Base-by-base conservation (phyloP, 2,113 vertebrate genomes). In the Caranx melampygus region DNA sequence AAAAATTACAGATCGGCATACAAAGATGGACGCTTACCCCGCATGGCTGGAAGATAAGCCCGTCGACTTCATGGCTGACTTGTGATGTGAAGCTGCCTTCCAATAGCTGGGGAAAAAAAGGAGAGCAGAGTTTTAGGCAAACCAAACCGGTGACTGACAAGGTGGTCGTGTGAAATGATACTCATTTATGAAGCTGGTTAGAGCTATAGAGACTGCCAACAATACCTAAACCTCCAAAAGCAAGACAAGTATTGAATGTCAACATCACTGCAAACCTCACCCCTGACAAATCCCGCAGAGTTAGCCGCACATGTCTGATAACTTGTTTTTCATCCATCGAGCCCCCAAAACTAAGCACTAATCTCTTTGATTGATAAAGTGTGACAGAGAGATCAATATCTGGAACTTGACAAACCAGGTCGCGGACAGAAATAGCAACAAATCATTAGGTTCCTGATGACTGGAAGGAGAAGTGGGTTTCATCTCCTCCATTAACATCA, bases 21-120 rank as follows among this genome's bases (percentile, higher is more conserved):
- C 55, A 68, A n/a, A 65, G 63, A 68, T 64, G 34, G 63, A 76
- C 47, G 93, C 98, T 98, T 96, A 99, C 97, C 94, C 97, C 97
- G 54, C 94, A 95, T 64, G 98, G 98, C 89, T 99, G 98, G 95
- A 99, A 99, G 95, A 99, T 98, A 62, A 99, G 95, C 82, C 97
- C 98, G 87, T 99, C 98, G 64, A 99, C 96, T 95, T 99, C 97
- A 65, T 99, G 98, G 93, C 98, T 98, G 89, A 99, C 98, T 95
- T 99, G 97, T 90, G 96, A 96, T 33, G 97, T 96, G 95, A 99
- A 99, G 89, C 94, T 99, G 95, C 98, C 97, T 93, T 98, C 98
- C 85, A 99, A 94, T 37, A 99, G 96, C 97, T 99, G 94, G 78
- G 92, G 93, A 87, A 85, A 11, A 31, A 67, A 12, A 37, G 3